Evolutionary conservation across 2,888 invertebrate species (phyloP), one percentile per base, ranked within the genome.

Genomic region (Metallyticus violacea): DNA sequence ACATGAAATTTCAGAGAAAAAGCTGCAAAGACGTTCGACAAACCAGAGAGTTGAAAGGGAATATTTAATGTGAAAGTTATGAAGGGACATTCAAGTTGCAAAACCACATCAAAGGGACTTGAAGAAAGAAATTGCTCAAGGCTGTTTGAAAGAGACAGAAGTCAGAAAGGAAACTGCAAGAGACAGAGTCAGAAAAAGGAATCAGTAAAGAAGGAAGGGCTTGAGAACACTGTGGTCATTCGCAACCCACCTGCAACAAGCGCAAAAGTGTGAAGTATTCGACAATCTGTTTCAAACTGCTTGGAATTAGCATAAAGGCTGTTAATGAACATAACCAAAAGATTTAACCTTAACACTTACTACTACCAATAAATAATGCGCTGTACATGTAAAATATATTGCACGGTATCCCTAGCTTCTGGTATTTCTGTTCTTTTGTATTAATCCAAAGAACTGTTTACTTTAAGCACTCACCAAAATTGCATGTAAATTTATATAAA

Each of bases 381-480:
- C 77, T 85, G 30, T 77, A 85, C 40, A 77, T 62, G 40, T 85
- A 26, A 27, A n/a, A 85, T 40, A 79, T 87, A 87, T 87, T 87
- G 87, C 87, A 87, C 87, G 85, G 79, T 86, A 26, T 87, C 87
- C 86, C 86, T 87, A 87, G 87, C 87, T 86, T 30, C 79, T 79
- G 77, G 26, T 62, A n/a, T 62, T 62, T 9, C 40, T 7, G 40
- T 62, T 62, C 40, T 62, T 62, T n/a, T 15, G 22, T 62, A 62
- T 62, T 62, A 62, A 40, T 40, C 40, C 40, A 15, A n/a, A n/a
- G n/a, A n/a, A n/a, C 15, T 62, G 7, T 7, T n/a, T 62, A 62
- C 4, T 62, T 62, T 62, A 62, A 62, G 40, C 40, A 62, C 40
- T 62, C 40, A 62, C 40, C 40, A 62, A 62, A 62, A 62, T n/a